phyloP scores from a whole-genome alignment of 2,113 vertebrate genomes.

The Gadus chalcogrammus region DNA sequence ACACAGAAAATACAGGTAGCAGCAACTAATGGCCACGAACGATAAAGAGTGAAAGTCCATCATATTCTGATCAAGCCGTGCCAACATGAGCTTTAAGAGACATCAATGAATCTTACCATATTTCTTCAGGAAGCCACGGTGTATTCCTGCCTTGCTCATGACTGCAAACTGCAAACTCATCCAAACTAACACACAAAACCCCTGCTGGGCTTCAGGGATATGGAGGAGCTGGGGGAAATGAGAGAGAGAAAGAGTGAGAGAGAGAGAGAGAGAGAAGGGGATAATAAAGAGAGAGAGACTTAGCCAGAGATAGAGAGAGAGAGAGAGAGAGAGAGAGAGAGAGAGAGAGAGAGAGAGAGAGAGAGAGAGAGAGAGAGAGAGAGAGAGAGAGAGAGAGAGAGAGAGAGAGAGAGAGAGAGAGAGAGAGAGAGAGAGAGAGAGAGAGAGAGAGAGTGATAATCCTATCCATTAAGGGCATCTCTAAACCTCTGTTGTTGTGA shows the following conservation, averaged over 20 bases:
- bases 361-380: slow-evolving; percentile 16
- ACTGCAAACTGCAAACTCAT: slow-evolving; percentile 31
- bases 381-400: slow-evolving; percentile 26
- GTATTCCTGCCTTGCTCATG: slow-evolving; percentile 71
- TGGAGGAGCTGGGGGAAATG: slow-evolving; percentile 19
- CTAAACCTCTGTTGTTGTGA: slow-evolving; percentile 41
- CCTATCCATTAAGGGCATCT: slow-evolving; percentile 56
- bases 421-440: slow-evolving; percentile 30
- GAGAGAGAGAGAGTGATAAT: slow-evolving; percentile 58
- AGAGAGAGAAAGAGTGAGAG: slow-evolving; percentile 16
- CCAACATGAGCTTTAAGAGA: no score
- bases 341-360: slow-evolving; percentile 19
- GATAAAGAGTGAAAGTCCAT: not conserved
- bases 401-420: not conserved
- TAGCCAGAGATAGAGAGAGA: slow-evolving; percentile 23
- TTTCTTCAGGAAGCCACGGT: slow-evolving; percentile 77
- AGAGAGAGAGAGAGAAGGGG: slow-evolving; percentile 29
- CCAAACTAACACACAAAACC: slow-evolving; percentile 36
- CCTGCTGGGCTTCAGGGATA: slow-evolving; percentile 42
- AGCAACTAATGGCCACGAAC: not conserved
- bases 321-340: slow-evolving; percentile 6
- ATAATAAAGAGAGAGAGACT: slow-evolving; percentile 13
- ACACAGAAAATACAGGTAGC: not conserved
- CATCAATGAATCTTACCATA: slow-evolving; percentile 67
- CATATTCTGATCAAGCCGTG: no score